Conservation (phyloP, 2,113 vertebrate genomes). For the Gallinago media region DNA sequence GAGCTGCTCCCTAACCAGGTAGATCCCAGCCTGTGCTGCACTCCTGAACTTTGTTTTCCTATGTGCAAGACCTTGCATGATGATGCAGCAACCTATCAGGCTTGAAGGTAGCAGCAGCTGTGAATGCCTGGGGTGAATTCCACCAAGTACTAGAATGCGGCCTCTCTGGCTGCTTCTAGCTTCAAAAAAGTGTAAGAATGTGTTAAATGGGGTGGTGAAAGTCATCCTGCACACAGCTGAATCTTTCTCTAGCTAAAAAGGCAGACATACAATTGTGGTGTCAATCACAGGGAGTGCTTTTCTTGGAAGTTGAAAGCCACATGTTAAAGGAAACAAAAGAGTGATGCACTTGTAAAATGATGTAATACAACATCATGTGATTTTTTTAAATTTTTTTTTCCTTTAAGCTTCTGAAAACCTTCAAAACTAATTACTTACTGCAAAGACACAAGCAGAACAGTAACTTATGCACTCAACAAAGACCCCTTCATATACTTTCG, state of each 20-base stretch:
- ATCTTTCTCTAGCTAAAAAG: background rate
- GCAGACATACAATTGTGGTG: background rate
- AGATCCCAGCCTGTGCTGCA: background rate
- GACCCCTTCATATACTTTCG: background rate
- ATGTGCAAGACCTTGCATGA: accelerated
- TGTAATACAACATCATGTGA: background rate
- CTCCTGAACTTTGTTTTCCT: background rate
- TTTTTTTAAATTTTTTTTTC: background rate
- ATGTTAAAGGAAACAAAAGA: background rate
- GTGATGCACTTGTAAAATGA: background rate
- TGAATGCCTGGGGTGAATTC: background rate
- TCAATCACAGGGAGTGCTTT: background rate
- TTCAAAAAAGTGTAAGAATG: background rate
- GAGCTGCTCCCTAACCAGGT: background rate
- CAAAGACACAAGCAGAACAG: background rate
- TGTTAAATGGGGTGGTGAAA: background rate
- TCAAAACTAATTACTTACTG: background rate
- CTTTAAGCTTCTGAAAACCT: background rate
- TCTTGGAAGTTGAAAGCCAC: background rate
- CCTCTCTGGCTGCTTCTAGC: background rate
- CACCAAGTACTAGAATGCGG: background rate
- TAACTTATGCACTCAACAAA: background rate
- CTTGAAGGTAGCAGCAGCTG: background rate
- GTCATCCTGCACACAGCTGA: background rate
- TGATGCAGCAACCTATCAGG: accelerated